Conservation (phyloP, 2,888 invertebrate genomes). For the Sycophila texana region DNA sequence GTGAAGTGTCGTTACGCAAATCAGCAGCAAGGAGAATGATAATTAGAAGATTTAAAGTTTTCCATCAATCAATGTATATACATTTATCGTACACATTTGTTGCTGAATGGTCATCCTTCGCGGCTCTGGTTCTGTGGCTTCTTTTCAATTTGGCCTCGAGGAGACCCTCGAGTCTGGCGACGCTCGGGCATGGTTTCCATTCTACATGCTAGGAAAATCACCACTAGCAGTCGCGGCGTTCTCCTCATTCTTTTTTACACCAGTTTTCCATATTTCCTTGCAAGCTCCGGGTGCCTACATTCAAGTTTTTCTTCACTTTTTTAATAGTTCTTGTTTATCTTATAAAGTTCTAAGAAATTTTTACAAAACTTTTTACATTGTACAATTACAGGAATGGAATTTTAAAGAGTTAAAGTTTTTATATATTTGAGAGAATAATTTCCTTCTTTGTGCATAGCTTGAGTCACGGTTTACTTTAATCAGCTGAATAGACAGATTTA, state of each 20-base stretch:
- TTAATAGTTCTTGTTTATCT: too few relatives aligned
- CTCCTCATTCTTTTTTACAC: neutral
- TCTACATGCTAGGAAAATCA: conserved; percentile 37
- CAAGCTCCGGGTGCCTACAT: neutral
- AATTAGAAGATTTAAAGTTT: neutral
- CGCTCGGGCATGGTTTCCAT: conserved; percentile 34
- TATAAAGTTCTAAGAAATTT: too few relatives aligned
- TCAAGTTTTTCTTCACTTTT: too few relatives aligned
- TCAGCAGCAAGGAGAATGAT: too few relatives aligned
- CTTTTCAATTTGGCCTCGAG: conserved; percentile 60
- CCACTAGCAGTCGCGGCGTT: neutral
- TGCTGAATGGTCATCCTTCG: conserved; percentile 9
- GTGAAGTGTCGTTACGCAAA: too few relatives aligned
- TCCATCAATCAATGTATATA: conserved; percentile 33
- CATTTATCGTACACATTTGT: conserved; percentile 9
- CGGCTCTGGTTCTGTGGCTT: conserved; percentile 58
- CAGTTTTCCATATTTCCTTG: neutral
- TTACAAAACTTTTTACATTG: neutral
- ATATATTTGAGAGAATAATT: too few relatives aligned
- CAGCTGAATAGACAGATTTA: too few relatives aligned
- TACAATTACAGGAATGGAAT: too few relatives aligned
- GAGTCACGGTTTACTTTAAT: too few relatives aligned
- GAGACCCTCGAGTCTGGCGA: conserved; percentile 1
- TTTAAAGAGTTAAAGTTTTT: too few relatives aligned
- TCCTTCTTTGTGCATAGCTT: too few relatives aligned